Conservation (phyloP, 2,888 invertebrate genomes). For the Heteromyza rotundicornis region DNA sequence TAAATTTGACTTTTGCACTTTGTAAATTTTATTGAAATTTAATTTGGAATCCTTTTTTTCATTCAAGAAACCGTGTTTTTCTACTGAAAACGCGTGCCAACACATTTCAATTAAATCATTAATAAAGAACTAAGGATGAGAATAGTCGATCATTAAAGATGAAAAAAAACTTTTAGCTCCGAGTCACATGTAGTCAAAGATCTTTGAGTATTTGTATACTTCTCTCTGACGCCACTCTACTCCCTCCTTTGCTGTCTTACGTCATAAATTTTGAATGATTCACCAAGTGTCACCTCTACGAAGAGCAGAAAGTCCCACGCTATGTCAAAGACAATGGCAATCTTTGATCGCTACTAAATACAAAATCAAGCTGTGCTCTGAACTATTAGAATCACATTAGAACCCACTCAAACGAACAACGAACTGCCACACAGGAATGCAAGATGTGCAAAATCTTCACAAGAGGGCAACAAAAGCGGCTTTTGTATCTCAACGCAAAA, state of each 20-base stretch:
- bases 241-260: too few relatives aligned
- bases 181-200: too few relatives aligned
- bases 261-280: too few relatives aligned
- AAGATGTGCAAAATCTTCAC: constrained; percentile 1
- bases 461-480: constrained; percentile 37
- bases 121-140: too few relatives aligned
- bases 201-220: too few relatives aligned
- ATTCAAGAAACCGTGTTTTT: neutral
- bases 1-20: constrained; percentile 56
- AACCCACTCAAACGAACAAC: constrained; percentile 47
- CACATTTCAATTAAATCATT: neutral
- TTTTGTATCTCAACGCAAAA: constrained; percentile 42
- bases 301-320: neutral
- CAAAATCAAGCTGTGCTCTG: neutral
- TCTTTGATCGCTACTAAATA: neutral
- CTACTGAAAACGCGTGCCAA: constrained; percentile 40
- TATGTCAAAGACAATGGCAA: neutral
- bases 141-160: too few relatives aligned
- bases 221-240: too few relatives aligned
- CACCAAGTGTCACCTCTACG: too few relatives aligned
- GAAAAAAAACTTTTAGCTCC: too few relatives aligned
- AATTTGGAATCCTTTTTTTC: constrained; percentile 8
- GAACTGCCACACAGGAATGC: constrained; percentile 32
- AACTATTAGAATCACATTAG: constrained; percentile 58
- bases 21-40: constrained; percentile 18